Conservation (phyloP, 2,113 vertebrate species). For the Boleophthalmus pectinirostris region DNA sequence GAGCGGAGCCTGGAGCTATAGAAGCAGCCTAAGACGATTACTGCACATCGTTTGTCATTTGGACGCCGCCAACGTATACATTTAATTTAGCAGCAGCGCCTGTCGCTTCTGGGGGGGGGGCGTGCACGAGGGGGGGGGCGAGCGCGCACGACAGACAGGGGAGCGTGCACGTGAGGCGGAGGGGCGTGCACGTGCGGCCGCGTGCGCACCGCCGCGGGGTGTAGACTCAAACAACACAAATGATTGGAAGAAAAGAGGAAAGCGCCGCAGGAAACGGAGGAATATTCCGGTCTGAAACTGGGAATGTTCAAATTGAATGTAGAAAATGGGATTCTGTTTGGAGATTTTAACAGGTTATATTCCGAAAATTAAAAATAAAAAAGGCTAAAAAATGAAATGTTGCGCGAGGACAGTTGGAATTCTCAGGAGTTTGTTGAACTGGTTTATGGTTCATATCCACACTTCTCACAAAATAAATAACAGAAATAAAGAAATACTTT, state of each 20-base stretch:
- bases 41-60: slow-evolving; percentile 78
- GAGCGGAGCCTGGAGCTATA: slow-evolving; percentile 44
- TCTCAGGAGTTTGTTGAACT: too few relatives aligned
- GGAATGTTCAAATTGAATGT: background rate
- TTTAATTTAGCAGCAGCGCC: slow-evolving; percentile 73
- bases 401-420: too few relatives aligned
- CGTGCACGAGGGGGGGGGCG: slow-evolving; percentile 2
- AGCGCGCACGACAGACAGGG: slow-evolving; percentile 21
- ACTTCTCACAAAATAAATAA: too few relatives aligned
- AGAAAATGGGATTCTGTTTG: background rate
- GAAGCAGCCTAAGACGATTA: slow-evolving; percentile 77
- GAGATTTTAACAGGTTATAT: too few relatives aligned
- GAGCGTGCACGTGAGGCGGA: slow-evolving; percentile 11
- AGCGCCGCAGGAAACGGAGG: background rate
- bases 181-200: background rate
- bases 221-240: slow-evolving; percentile 42
- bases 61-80: slow-evolving; percentile 77
- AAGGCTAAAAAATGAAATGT: too few relatives aligned
- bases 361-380: too few relatives aligned
- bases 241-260: slow-evolving; percentile 20
- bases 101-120: slow-evolving; percentile 41
- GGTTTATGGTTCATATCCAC: too few relatives aligned
- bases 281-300: background rate
- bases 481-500: too few relatives aligned
- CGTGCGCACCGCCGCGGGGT: slow-evolving; percentile 51